Base-by-base conservation (phyloP, 1,140 invertebrate genomes). In the Euura saliciscinereae region DNA sequence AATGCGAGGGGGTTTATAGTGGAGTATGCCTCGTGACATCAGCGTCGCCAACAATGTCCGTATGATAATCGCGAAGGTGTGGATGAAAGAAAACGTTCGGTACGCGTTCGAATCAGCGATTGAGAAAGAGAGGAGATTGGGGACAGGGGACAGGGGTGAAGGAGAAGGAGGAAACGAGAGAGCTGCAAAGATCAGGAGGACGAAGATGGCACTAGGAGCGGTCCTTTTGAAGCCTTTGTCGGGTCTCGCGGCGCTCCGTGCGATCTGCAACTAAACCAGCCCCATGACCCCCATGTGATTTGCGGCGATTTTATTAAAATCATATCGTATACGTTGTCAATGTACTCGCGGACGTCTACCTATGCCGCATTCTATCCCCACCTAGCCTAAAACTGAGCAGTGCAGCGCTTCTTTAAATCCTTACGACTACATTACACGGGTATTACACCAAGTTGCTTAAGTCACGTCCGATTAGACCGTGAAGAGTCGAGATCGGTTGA, bases 231-330 rank as follows among this genome's bases (percentile, higher is more conserved):
- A 78, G 79, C 83, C 85, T 87, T 87, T 87, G 86, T 87, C 85
- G 85, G 86, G 82, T 85, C 85, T 85, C 82, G 83, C 85, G 86
- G 85, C 86, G 80, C 83, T 86, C 82, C 81, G 83, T 59, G 51
- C 84, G 85, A 87, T 87, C 86, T 86, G 85, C 85, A 87, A 86
- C 85, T 87, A 86, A 87, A 87, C 86, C 86, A 82, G 82, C 81
- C 81, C 77, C 78, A 68, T 67, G 28, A 45, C 42, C 44, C 69
- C 70, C 73, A 74, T 77, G 79, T 86, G 85, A 86, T 86, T 86
- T 84, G 81, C 85, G 82, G 83, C 80, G 77, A 85, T 86, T 86
- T 86, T 85, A 87, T 86, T 86, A 85, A 82, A 85, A 84, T 83
- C 78, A 83, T 77, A 76, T 76, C 76, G 78, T 71, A 28, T 28